Evolutionary conservation across 2,888 invertebrate species (phyloP).

Genomic region (Megaustenia siamemsis): DNA sequence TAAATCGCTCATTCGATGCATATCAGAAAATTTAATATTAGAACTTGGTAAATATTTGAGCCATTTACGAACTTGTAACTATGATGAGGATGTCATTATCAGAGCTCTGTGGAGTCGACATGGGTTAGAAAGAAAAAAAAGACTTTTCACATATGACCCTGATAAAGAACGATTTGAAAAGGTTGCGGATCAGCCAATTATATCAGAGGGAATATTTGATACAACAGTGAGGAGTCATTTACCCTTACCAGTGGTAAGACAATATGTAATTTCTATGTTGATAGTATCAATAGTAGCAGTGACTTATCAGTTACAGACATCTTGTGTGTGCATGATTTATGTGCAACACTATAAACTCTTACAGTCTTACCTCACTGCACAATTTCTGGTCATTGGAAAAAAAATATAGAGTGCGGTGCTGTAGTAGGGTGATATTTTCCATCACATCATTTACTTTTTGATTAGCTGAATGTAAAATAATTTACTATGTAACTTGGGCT

Average conservation of each 20-base stretch:
- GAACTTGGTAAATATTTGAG: slow-evolving; percentile 57
- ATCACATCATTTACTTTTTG: too few relatives aligned
- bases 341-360: too few relatives aligned
- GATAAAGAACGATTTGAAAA: slow-evolving; percentile 29
- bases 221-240: slow-evolving; percentile 86
- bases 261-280: too few relatives aligned
- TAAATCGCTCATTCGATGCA: slow-evolving; percentile 50
- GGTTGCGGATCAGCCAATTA: slow-evolving; percentile 48
- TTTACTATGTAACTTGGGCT: too few relatives aligned
- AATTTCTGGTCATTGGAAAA: too few relatives aligned
- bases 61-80: slow-evolving; percentile 80
- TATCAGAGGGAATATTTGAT: slow-evolving; percentile 81
- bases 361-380: too few relatives aligned
- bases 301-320: too few relatives aligned
- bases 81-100: slow-evolving; percentile 88
- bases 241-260: slow-evolving; percentile 85
- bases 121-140: slow-evolving; percentile 62
- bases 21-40: slow-evolving; percentile 55
- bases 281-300: too few relatives aligned
- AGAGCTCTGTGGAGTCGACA: slow-evolving; percentile 89
- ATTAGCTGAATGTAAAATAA: too few relatives aligned
- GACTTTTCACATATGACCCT: slow-evolving; percentile 37
- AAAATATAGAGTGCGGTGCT: too few relatives aligned
- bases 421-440: too few relatives aligned
- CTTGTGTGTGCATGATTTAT: too few relatives aligned